Base-by-base conservation (phyloP, 53 echinoderm and acorn worm genomes). In the Zoroaster sp. region DNA sequence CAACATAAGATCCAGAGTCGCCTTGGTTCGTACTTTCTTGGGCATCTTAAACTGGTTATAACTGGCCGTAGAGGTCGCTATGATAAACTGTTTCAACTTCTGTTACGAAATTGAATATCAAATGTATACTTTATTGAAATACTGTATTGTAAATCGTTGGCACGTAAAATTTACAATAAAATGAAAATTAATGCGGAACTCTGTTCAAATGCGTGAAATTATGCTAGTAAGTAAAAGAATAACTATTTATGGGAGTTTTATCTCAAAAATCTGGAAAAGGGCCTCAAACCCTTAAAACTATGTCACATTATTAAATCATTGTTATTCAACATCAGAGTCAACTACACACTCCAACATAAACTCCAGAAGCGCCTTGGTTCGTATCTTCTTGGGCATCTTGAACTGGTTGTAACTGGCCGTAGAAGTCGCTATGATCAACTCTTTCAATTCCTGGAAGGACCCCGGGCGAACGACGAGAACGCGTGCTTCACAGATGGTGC, bases 1-100 rank as follows among this genome's bases (percentile, higher is more conserved):
- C 40, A 93, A 70, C 92, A 92, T 92, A 6, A 92, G 45, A 15
- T 91, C 36, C 10, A 88, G 25, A 39, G 73, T 88, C 4, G 20
- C 73, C 23, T 25, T 46, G 5, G 47, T 77, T 12, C 81, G 51
- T 13, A 91, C 44, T 39, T 87, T 87, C 38, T 70, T 25, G 4
- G 91, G 91, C 30, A 71, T 70, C 54, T 91, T 91, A 47, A 76
- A 87, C 73, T 91, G 91, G 42, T 78, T 74, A 18, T 67, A 47
- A 39, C 78, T 69, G 17, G 92, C 92, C 35, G 53, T 81, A 40
- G 88, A 88, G 43, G 80, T 88, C 23, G 71, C 92, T 32, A 91
- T 8, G 42, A 91, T 77, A 39, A 69, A 51, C 11, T 68, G 28
- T 23, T 72, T 41, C 2, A 91, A 71, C 4, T 49, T 69, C 4